Conservation (phyloP, 2,888 invertebrate species). For the Tipula lateralis region DNA sequence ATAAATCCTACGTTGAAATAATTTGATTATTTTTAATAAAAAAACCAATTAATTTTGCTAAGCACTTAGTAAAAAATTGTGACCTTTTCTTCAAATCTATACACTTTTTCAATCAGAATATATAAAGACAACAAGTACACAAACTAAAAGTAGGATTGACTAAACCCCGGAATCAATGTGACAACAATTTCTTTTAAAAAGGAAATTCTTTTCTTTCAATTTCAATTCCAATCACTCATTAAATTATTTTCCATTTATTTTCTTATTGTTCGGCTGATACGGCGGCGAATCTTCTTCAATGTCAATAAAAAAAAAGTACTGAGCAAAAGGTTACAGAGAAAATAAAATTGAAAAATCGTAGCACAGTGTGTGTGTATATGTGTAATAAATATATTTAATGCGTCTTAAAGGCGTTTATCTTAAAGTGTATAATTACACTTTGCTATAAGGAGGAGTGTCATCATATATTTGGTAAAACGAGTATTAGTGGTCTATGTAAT, state of each 20-base stretch:
- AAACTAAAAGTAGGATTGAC: neutral
- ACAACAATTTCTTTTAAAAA: neutral
- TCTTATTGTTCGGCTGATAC: neutral
- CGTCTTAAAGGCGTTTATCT: neutral
- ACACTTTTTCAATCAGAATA: neutral
- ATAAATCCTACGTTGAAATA: neutral
- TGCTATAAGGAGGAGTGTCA: neutral
- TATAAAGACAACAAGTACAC: neutral
- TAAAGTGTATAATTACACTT: neutral
- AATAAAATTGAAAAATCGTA: too few relatives aligned
- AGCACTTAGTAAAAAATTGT: neutral
- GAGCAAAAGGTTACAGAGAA: neutral
- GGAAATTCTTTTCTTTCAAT: neutral
- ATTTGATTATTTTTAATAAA: neutral
- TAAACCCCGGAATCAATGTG: neutral
- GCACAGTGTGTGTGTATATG: too few relatives aligned
- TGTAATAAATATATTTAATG: neutral
- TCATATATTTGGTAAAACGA: neutral
- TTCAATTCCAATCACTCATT: neutral
- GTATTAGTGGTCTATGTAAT: neutral
- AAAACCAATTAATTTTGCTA: neutral
- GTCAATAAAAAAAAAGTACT: neutral
- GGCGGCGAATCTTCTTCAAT: neutral
- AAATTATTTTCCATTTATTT: neutral
- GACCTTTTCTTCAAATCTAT: neutral